Evolutionary conservation across 2,797 vertebrate genomes (phyloP), one percentile per base, ranked within the genome.

Genomic region (Poecilia wingei): DNA sequence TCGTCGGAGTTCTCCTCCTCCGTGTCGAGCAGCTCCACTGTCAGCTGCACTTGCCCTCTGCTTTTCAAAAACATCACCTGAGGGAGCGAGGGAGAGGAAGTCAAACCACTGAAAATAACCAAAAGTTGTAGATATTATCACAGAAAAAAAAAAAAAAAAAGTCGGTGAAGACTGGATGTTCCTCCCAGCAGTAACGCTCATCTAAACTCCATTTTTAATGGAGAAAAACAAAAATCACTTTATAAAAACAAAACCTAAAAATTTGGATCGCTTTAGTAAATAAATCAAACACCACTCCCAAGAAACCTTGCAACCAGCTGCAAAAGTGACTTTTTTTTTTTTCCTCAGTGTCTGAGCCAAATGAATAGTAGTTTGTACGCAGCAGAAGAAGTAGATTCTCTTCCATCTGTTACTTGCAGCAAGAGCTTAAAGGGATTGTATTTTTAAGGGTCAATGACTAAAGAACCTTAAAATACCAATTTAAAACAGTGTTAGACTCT

Each of bases 1-100:
- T 98, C 98, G 70, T 99, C 98, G 0, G 97, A 99, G 91, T 99
- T 99, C 79, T 99, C 98, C 86, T 99, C 98, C 88, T 99, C 98
- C 0, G 98, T 98, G 93, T 99, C 98, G 61, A 99, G 95, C 83
- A 99, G 96, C 93, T 99, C 98, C 91, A 99, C 96, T 0, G 96
- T 97, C 93, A 99, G 95, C 92, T 98, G 97, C 85, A 99, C 97
- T 61, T 96, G 96, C 64, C 96, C 97, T 90, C 96, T 93, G 94
- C 94, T 98, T 93, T 96, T 98, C 90, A 96, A 91, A 91, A 99
- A 99, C 94, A 97, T 96, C 92, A 99, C 95, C 98, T 99, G 86
- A 22, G 83, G 22, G 64, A 41, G 13, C 0, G 64, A 46, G 31
- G 76, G 33, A 77, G n/a, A 79, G 31, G 31, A 22, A 49, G 41